Percentiles rank a stretch among this genome's conserved stretches.
Conservation (phyloP, 2,113 vertebrate species). For the Toxotes jaculatrix region DNA sequence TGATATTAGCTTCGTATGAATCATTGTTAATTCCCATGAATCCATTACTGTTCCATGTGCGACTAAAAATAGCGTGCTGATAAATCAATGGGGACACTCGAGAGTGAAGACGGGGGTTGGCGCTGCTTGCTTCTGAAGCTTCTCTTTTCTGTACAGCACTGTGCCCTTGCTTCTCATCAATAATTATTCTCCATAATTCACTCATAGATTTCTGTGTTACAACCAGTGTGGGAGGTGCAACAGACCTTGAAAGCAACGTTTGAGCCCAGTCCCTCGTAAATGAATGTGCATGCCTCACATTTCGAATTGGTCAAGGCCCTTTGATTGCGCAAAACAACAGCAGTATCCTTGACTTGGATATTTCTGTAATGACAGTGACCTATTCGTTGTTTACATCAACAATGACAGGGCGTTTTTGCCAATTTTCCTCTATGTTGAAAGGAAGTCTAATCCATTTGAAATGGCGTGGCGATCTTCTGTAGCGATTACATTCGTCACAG, state of each 20-base stretch:
- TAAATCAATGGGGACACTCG: conserved; percentile 77
- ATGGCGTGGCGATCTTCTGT: conserved; percentile 49
- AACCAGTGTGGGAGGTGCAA: conserved; percentile 12
- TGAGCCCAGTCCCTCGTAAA: conserved; percentile 34
- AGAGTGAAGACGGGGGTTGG: conserved; percentile 65
- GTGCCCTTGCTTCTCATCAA: conserved; percentile 68
- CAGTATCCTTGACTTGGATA: conserved; percentile 55
- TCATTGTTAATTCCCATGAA: conserved; percentile 78
- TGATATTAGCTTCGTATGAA: conserved; percentile 74
- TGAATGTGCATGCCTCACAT: conserved; percentile 31
- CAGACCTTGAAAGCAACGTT: conserved; percentile 51
- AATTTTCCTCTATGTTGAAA: conserved; percentile 54
- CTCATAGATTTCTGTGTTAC: conserved; percentile 50
- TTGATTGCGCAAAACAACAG: conserved; percentile 19
- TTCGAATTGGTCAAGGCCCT: conserved; percentile 33
- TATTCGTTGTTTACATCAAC: conserved; percentile 51
- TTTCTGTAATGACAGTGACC: conserved; percentile 58
- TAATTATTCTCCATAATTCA: conserved; percentile 75
- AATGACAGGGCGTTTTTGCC: conserved; percentile 33
- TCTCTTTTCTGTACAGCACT: conserved; percentile 53
- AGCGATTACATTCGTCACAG: conserved; percentile 68
- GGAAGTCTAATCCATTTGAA: conserved; percentile 66
- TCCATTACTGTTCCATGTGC: conserved; percentile 72
- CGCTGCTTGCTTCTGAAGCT: conserved; percentile 59
- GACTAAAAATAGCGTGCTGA: conserved; percentile 78